Base-by-base conservation (phyloP, 2,113 vertebrate species). In the Neolamprologus sp. region DNA sequence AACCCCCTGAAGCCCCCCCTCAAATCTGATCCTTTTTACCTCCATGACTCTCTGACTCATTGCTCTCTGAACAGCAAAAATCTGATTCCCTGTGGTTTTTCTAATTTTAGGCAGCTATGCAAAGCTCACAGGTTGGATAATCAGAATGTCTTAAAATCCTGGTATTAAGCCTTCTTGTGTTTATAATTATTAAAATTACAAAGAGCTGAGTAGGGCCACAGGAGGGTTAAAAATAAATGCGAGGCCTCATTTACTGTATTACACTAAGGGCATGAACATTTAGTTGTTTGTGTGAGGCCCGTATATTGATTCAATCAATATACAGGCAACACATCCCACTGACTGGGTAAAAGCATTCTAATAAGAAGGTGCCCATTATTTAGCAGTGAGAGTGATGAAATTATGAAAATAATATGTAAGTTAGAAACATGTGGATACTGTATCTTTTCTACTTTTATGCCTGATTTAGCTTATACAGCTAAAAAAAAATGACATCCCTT, bases 21-120 rank as follows among this genome's bases (percentile, higher is more conserved):
- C 87, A 87, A 35, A 89, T 93, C 90, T 88, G 86, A 94, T 94
- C 88, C 79, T 47, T 87, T 91, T 88, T 87, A 93, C 88, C 91
- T 88, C 91, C 30, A 47, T 86, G 78, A 82, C 78, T 92, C 83
- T 80, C 80, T 88, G 82, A 91, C 84, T 92, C 91, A 90, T 80
- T 91, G 91, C 90, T 91, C 88, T 90, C 85, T 91, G 68, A 93
- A 91, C 68, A 82, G 58, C 45, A 85, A 91, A 93, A 90, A 88
- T 91, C 82, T 58, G 68, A 91, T 91, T 92, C 89, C 85, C 88
- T 71, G 80, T 86, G 81, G 57, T 73, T 81, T 90, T 80, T 87
- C 88, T 93, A 89, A 93, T 89, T 94, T 92, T 93, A 88, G 79
- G 81, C 54, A 68, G 37, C 35, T 23, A 85, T 85, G 82, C 78